Conservation (phyloP, 2,888 invertebrate species). For the Drosophila niveifrons region DNA sequence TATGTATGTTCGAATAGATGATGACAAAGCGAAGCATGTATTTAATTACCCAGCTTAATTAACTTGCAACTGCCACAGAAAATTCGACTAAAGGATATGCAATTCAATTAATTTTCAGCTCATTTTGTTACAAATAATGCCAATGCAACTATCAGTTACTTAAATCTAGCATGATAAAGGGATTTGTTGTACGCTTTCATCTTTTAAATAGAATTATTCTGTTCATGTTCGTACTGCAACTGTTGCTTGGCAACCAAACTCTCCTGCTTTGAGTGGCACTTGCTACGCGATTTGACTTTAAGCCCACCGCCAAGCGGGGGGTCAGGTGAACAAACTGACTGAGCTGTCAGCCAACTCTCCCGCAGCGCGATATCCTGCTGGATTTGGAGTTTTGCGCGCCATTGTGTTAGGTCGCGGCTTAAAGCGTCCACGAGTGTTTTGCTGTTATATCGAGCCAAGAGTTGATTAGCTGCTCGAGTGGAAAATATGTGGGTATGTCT, state of each 20-base stretch:
- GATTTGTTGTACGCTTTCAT: background rate
- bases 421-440: background rate
- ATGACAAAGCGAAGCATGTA: background rate
- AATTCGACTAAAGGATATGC: background rate
- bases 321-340: background rate
- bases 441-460: background rate
- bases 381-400: background rate
- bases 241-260: slow-evolving; percentile 58
- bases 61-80: slow-evolving; percentile 11
- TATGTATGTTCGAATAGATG: background rate
- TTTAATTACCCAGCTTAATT: slow-evolving; percentile 42
- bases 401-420: slow-evolving; percentile 6
- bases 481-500: background rate
- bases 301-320: slow-evolving; percentile 3
- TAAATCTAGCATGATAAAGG: background rate
- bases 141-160: background rate
- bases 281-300: slow-evolving; percentile 60
- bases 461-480: background rate
- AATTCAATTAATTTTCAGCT: slow-evolving; percentile 17
- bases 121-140: background rate
- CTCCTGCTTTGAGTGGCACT: slow-evolving; percentile 67
- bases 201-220: background rate
- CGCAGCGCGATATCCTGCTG: slow-evolving; percentile 8
- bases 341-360: slow-evolving; percentile 21
- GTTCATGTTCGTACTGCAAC: slow-evolving; percentile 9